Evolutionary conservation across 1,140 invertebrate species (phyloP), one percentile per base, ranked within the genome.

Genomic region (Heterodera carotae): DNA sequence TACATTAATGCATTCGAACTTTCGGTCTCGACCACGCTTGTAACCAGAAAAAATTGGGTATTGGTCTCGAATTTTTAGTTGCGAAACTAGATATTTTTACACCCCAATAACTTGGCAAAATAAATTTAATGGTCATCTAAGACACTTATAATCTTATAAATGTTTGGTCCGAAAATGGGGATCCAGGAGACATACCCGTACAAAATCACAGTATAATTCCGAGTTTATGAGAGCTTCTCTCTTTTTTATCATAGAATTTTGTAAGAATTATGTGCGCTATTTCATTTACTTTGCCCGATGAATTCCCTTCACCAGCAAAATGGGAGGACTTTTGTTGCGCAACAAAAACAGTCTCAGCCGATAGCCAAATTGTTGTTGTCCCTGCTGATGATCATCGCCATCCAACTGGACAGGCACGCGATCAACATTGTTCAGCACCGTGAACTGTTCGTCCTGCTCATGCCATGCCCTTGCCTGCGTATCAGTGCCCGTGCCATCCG

Each of bases 231-330:
- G n/a, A n/a, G n/a, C n/a, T n/a, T n/a, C n/a, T n/a, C n/a, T 0
- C 25, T 76, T 76, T n/a, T 15, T n/a, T n/a, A 1, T 22, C 67
- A 18, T 22, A 29, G 27, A 66, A 53, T n/a, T 18, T 75, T 53
- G 12, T 27, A 15, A 22, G 18, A 29, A 64, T 73, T 7, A 29
- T n/a, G n/a, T n/a, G n/a, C n/a, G n/a, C n/a, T n/a, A 67, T 69
- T 69, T 34, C 53, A 84, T 83, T 82, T 78, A 86, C 85, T 80
- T 69, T 25, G 81, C 75, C 43, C 86, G 62, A 76, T 88, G 85
- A 53, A 87, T 87, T 43, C 81, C 84, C 69, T 87, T 87, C 33
- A 87, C 85, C 36, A 87, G 77, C 33, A 87, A 77, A 39, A 83
- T 83, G 22, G 85, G 85, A 2, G 85, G 85, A 12, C 84, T 80